These are phyloP conservation scores for Amblyornis subalaris DNA, from an alignment of 2,113 vertebrate genomes.

Conservation along the genomic window DNA sequence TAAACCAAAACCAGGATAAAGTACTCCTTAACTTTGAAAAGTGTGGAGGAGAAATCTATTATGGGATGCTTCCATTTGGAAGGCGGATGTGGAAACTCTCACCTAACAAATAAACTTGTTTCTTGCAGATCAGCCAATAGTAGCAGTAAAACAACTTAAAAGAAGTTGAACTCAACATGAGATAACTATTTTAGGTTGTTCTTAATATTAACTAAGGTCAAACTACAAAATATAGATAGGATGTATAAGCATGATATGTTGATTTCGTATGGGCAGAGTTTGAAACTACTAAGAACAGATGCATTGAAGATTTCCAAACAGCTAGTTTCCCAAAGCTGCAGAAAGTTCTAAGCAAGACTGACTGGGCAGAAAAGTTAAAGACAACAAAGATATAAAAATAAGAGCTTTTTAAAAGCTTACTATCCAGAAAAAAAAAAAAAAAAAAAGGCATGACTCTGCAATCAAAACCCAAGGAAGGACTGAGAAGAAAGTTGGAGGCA, in stretches of 20 bases:
- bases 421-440: not conserved
- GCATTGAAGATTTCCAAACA: not conserved
- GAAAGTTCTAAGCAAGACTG: not conserved
- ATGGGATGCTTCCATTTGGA: not conserved
- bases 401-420: not conserved
- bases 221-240: not conserved
- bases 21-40: not conserved
- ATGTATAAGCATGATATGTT: not conserved
- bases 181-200: not conserved
- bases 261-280: not conserved
- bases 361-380: not conserved
- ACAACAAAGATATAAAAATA: not conserved
- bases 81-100: constrained; percentile 3
- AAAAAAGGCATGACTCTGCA: not conserved
- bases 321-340: not conserved
- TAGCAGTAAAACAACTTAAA: not conserved
- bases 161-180: not conserved
- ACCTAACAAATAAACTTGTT: not conserved
- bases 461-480: not conserved
- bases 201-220: not conserved
- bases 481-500: not conserved
- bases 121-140: not conserved
- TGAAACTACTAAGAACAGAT: not conserved
- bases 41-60: not conserved
- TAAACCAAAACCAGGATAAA: not conserved